phyloP scores from a whole-genome alignment of 2,113 vertebrate species.

The Seriola quinqueradiata region DNA sequence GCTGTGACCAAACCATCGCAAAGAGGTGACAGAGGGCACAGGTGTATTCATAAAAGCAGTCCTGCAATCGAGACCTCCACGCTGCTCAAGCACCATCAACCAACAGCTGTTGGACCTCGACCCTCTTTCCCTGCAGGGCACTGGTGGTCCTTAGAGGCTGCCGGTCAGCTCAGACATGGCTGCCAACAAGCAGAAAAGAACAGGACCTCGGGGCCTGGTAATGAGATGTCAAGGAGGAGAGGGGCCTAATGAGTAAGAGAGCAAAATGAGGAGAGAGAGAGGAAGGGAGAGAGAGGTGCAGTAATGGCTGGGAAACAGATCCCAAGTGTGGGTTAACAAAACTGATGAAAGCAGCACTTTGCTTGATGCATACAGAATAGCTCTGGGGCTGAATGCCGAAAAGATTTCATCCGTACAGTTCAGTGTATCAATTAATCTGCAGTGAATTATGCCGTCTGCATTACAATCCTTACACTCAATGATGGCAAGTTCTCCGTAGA shows the following conservation, averaged over 20 bases:
- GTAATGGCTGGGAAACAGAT: slow-evolving; percentile 8
- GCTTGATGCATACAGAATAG: slow-evolving; percentile 13
- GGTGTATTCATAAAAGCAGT: too few species aligned
- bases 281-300: background rate
- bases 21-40: too few species aligned
- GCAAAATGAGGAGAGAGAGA: slow-evolving; percentile 8
- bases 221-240: slow-evolving; percentile 7
- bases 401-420: slow-evolving; percentile 5
- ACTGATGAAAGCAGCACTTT: slow-evolving; percentile 49
- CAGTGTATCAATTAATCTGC: slow-evolving; percentile 34
- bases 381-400: slow-evolving; percentile 25
- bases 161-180: background rate
- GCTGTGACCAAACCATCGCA: too few species aligned
- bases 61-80: too few species aligned
- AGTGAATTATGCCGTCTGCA: slow-evolving; percentile 15
- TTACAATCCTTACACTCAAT: slow-evolving; percentile 7
- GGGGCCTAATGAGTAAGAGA: slow-evolving; percentile 13
- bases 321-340: background rate
- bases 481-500: background rate
- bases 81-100: too few species aligned
- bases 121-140: background rate
- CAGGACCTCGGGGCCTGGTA: slow-evolving; percentile 8
- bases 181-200: background rate
- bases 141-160: background rate
- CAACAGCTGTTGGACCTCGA: background rate